Evolutionary conservation across 2,797 vertebrate genomes (phyloP).

Genomic region (Rhinichthys osculus): DNA sequence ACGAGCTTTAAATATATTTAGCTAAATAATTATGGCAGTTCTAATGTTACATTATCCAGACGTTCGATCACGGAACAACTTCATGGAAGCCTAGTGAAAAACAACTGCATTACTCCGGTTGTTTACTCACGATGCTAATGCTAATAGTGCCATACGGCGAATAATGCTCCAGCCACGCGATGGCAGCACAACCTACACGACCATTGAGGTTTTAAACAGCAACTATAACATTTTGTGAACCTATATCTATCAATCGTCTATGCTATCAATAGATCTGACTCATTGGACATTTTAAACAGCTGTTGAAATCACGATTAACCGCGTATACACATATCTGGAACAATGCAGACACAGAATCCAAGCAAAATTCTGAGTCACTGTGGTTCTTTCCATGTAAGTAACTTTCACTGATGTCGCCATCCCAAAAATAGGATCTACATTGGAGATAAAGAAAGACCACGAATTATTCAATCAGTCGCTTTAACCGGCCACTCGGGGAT

Average conservation of each 20-base stretch:
- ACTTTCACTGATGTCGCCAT: conserved; percentile 43
- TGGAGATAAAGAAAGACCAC: neutral
- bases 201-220: neutral
- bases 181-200: conserved; percentile 16
- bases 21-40: neutral
- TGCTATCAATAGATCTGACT: neutral
- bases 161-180: neutral
- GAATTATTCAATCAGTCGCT: neutral
- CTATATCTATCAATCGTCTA: too few species aligned
- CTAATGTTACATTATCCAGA: neutral
- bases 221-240: neutral
- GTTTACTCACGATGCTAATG: conserved; percentile 15
- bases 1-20: neutral
- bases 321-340: neutral
- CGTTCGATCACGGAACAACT: neutral
- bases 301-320: conserved; percentile 10
- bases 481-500: neutral
- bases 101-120: neutral
- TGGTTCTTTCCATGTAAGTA: conserved; percentile 20
- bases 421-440: neutral
- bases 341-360: conserved; percentile 28
- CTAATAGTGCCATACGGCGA: neutral
- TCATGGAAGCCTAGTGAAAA: neutral
- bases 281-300: neutral
- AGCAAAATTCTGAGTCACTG: conserved; percentile 16